phyloP scores from a whole-genome alignment of 2,888 invertebrate species.

The Schizaphis graminum region DNA sequence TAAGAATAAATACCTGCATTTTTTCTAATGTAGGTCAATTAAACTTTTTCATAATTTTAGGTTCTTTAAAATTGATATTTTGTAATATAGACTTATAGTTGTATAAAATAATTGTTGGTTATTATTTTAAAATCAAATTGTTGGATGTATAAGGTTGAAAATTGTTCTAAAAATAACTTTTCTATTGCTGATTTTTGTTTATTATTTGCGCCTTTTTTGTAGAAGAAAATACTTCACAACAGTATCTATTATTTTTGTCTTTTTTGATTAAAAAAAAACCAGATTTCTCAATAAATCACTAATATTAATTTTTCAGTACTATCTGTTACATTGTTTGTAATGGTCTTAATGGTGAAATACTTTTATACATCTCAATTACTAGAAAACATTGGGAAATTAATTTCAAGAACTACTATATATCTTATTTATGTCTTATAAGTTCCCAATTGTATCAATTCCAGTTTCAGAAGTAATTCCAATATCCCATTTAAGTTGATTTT shows the following conservation, averaged over 20 bases:
- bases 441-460: neutral
- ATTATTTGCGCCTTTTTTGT: too few species aligned
- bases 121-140: neutral
- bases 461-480: neutral
- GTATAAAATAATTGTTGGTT: neutral
- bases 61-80: neutral
- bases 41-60: neutral
- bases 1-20: neutral
- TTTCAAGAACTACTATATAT: neutral
- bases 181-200: too few species aligned
- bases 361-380: neutral
- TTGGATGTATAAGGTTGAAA: neutral
- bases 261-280: neutral
- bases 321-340: neutral
- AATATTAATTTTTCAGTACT: neutral
- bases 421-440: neutral
- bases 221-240: too few species aligned
- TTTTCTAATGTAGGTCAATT: neutral
- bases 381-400: neutral
- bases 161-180: neutral
- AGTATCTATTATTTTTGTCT: neutral
- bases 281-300: neutral
- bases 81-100: neutral
- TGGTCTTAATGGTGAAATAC: neutral
- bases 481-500: neutral